Percentiles rank a stretch among this genome's conserved stretches.
Conservation (phyloP, 1,140 invertebrate genomes). For the Formica exsecta region DNA sequence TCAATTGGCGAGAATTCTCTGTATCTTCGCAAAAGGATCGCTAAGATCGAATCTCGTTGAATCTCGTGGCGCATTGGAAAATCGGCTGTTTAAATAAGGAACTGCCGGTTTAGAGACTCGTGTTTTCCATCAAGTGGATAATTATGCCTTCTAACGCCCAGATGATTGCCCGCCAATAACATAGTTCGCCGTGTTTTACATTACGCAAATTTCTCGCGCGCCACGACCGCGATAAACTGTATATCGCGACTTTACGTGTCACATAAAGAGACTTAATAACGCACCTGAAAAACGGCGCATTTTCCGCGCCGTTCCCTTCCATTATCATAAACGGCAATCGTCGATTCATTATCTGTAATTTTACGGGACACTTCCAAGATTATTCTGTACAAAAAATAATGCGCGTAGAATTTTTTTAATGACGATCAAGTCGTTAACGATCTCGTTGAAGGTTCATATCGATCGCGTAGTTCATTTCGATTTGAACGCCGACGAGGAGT, state of each 20-base stretch:
- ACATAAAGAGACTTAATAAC: neutral
- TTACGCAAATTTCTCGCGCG: slow-evolving; percentile 29
- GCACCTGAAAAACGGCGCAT: neutral
- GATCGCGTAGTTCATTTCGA: neutral
- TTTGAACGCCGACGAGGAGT: neutral
- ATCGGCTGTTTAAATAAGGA: slow-evolving; percentile 31
- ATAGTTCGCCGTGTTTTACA: slow-evolving; percentile 24
- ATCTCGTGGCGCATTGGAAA: neutral
- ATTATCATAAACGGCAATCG: neutral
- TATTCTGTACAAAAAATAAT: neutral
- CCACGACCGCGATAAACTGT: neutral
- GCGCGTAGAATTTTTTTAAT: neutral
- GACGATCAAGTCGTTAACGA: neutral
- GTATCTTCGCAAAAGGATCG: too few relatives aligned
- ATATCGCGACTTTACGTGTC: neutral
- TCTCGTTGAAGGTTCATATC: neutral
- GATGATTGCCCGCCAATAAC: slow-evolving; percentile 29
- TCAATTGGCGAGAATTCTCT: too few relatives aligned
- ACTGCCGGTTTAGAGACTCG: slow-evolving; percentile 37
- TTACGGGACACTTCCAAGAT: neutral
- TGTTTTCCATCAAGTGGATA: slow-evolving; percentile 42
- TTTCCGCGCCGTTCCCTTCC: neutral
- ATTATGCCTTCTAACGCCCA: slow-evolving; percentile 8
- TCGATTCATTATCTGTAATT: neutral
- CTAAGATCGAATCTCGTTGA: neutral